A percentile compares a stretch with the other conserved stretches of the same genome.
Evolutionary conservation across 1,140 invertebrate genomes (phyloP).

Genomic region (Neoseiulus cucumeris): DNA sequence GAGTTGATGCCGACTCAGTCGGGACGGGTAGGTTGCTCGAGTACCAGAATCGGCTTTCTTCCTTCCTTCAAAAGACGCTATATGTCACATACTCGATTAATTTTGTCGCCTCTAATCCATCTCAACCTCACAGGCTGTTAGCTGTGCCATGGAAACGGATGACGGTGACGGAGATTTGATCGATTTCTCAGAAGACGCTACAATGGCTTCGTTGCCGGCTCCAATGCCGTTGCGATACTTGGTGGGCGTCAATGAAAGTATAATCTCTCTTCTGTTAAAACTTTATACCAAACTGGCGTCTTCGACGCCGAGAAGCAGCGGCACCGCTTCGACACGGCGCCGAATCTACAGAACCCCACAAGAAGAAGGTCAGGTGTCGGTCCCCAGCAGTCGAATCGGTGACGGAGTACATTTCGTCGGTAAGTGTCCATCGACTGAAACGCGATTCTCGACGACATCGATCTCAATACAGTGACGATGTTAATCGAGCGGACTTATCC

Average conservation of each 20-base stretch:
- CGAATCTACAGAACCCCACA: slow-evolving; percentile 21
- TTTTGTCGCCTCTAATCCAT: too few species aligned
- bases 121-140: not conserved
- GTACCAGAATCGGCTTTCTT: too few species aligned
- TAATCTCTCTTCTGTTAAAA: slow-evolving; percentile 70
- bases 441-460: too few species aligned
- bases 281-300: slow-evolving; percentile 78
- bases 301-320: slow-evolving; percentile 33
- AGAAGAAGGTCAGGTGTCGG: slow-evolving; percentile 37
- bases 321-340: slow-evolving; percentile 19
- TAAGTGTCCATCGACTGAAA: not conserved
- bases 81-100: too few species aligned
- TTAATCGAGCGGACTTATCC: too few species aligned
- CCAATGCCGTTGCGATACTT: slow-evolving; percentile 1
- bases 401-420: slow-evolving; percentile 13
- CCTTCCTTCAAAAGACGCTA: too few species aligned
- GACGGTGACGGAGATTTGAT: not conserved
- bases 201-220: not conserved
- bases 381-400: slow-evolving; percentile 6
- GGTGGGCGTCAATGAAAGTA: slow-evolving; percentile 49
- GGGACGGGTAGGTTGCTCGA: too few species aligned
- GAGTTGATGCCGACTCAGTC: too few species aligned
- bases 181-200: not conserved
- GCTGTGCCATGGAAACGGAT: slow-evolving; percentile 10
- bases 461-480: too few species aligned